phyloP scores from a whole-genome alignment of 2,797 vertebrate genomes.

The Sebastolobus alascanus region DNA sequence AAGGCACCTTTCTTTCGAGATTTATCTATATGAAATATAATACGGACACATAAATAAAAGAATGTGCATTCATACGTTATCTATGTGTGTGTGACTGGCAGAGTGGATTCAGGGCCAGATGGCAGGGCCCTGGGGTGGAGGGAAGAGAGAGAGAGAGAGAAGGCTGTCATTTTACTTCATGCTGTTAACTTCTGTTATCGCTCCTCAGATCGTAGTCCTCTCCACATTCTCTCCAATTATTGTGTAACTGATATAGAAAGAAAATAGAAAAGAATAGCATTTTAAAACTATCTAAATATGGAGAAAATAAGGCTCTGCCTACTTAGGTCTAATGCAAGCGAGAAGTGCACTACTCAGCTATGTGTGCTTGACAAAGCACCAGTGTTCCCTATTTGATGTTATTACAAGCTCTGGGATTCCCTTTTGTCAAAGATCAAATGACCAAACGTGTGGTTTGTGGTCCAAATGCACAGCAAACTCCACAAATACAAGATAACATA shows the following conservation, averaged over 20 bases:
- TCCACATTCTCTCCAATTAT: slow-evolving; percentile 8
- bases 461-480: background rate
- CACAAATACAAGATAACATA: background rate
- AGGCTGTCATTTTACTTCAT: slow-evolving; percentile 28
- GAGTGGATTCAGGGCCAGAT: slow-evolving; percentile 56
- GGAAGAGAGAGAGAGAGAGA: slow-evolving; percentile 2
- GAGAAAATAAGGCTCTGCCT: background rate
- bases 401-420: background rate
- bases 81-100: slow-evolving; percentile 27
- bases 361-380: background rate
- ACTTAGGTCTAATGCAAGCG: background rate
- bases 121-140: slow-evolving; percentile 43
- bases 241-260: background rate
- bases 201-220: slow-evolving; percentile 2
- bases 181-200: slow-evolving; percentile 51
- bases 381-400: background rate
- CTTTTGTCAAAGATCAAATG: background rate
- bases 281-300: background rate
- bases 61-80: background rate
- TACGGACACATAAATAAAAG: background rate
- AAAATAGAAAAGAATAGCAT: background rate
- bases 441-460: background rate
- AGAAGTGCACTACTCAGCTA: background rate
- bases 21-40: background rate
- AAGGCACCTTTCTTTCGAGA: background rate